phyloP scores from a whole-genome alignment of 2,888 invertebrate species.

The Mimachlamys varia region DNA sequence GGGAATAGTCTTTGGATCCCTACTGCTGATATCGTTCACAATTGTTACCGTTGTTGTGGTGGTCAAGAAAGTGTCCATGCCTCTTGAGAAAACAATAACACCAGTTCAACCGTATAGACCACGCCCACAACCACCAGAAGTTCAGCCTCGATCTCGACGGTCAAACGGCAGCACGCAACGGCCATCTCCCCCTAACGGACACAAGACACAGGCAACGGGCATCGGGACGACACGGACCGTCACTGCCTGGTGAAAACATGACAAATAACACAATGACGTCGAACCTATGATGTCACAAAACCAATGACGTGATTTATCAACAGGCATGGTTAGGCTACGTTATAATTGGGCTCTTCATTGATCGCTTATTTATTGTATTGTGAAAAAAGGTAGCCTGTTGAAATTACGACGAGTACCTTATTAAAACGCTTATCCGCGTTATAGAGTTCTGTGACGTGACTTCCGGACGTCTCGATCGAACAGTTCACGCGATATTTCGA shows the following conservation, averaged over 20 bases:
- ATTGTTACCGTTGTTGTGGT: constrained; percentile 43
- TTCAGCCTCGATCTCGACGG: background rate
- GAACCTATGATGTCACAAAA: too few relatives aligned
- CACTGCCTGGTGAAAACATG: background rate
- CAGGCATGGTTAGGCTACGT: background rate
- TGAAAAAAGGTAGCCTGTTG: background rate
- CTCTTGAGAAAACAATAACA: constrained; percentile 44
- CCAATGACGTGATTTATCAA: background rate
- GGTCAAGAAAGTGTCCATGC: constrained; percentile 38
- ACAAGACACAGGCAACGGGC: background rate
- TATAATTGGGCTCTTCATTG: background rate
- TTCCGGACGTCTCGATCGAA: too few relatives aligned
- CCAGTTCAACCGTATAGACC: constrained; percentile 43
- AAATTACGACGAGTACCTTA: background rate
- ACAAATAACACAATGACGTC: background rate
- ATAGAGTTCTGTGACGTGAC: too few relatives aligned
- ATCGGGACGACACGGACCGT: background rate
- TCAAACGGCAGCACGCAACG: background rate
- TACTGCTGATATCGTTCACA: constrained; percentile 42
- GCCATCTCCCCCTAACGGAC: background rate
- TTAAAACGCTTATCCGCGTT: too few relatives aligned
- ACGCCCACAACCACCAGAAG: background rate
- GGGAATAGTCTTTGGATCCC: constrained; percentile 47
- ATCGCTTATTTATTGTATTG: background rate
- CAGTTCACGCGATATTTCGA: too few relatives aligned